Evolutionary conservation across 2,888 invertebrate species (phyloP).

Genomic region (Acanthosepion esculentum): DNA sequence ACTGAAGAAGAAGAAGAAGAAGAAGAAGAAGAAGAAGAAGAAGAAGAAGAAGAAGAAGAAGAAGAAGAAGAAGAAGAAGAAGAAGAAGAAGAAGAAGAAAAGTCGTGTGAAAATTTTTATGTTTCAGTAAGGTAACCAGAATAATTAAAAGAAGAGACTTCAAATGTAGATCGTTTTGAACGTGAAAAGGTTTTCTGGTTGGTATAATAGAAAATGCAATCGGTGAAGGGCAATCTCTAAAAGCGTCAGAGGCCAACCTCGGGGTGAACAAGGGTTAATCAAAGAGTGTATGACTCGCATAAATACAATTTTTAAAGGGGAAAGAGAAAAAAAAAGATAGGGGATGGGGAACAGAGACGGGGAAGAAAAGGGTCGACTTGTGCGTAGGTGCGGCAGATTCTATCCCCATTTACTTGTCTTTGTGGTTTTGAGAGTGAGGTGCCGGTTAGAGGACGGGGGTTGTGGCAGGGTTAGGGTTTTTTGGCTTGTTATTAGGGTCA

Average conservation of each 20-base stretch:
- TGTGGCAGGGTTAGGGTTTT: slow-evolving; percentile 17
- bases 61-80: background rate
- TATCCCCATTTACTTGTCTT: background rate
- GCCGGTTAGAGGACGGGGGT: background rate
- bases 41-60: background rate
- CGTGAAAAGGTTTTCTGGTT: background rate
- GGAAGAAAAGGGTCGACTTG: background rate
- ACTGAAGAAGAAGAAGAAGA: background rate
- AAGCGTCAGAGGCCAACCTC: background rate
- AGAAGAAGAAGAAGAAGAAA: background rate
- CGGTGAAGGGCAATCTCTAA: background rate
- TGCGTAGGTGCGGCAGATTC: slow-evolving; percentile 17
- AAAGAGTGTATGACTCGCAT: background rate
- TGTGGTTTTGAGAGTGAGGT: background rate
- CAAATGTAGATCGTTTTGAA: background rate
- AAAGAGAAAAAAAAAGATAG: background rate
- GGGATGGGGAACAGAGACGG: background rate
- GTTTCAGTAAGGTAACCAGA: background rate
- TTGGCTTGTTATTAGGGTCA: slow-evolving; percentile 33
- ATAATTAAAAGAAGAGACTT: background rate
- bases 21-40: background rate
- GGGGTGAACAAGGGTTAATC: background rate
- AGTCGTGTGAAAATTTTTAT: background rate
- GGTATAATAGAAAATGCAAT: background rate
- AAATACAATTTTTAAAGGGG: background rate